A percentile compares a stretch with the other conserved stretches of the same genome.
Conservation (phyloP, 2,888 invertebrate species). For the Augiades crinisus region DNA sequence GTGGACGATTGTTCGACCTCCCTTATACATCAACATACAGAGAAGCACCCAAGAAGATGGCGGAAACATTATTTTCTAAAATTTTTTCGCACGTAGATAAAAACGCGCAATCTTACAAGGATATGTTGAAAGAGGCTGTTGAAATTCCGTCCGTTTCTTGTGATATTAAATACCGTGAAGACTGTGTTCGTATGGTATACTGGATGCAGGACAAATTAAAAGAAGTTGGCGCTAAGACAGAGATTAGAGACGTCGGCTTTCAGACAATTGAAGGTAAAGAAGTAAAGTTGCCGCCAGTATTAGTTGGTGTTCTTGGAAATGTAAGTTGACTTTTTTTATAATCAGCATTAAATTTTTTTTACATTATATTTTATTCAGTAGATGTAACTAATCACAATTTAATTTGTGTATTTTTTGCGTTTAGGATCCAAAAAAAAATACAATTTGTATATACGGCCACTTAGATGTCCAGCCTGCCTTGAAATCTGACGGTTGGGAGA, state of each 20-base stretch:
- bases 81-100: slow-evolving; percentile 88
- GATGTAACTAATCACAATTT: too few species aligned
- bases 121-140: slow-evolving; percentile 91
- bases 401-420: slow-evolving; percentile 18
- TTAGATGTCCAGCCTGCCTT: slow-evolving; percentile 98
- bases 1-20: slow-evolving; percentile 35
- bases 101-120: slow-evolving; percentile 88
- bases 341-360: too few species aligned
- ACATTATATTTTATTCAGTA: background rate
- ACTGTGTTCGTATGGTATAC: slow-evolving; percentile 92
- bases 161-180: slow-evolving; percentile 90
- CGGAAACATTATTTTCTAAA: slow-evolving; percentile 60
- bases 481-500: slow-evolving; percentile 96
- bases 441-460: slow-evolving; percentile 97
- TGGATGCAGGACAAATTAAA: slow-evolving; percentile 88
- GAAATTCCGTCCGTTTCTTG: slow-evolving; percentile 98
- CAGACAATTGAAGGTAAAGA: slow-evolving; percentile 87
- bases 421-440: slow-evolving; percentile 92
- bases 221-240: slow-evolving; percentile 85
- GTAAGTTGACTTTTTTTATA: slow-evolving; percentile 52
- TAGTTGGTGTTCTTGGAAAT: slow-evolving; percentile 89
- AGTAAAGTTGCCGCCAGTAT: slow-evolving; percentile 91
- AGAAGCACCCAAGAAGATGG: slow-evolving; percentile 55
- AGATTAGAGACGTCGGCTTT: slow-evolving; percentile 88
- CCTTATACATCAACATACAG: slow-evolving; percentile 45